phyloP scores from a whole-genome alignment of 2,888 invertebrate genomes.

The Doris montereyensis region DNA sequence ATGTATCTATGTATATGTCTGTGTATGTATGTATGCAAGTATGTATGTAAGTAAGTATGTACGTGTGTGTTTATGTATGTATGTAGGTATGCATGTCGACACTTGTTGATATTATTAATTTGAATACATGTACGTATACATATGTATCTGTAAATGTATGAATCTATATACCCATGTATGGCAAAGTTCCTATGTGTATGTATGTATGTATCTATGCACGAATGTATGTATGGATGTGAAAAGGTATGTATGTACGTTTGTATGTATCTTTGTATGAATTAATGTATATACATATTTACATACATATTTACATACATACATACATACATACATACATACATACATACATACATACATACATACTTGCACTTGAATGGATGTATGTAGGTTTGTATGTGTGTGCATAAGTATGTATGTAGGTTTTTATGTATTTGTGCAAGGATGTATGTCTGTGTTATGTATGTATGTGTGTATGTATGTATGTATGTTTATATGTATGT shows the following conservation, averaged over 20 bases:
- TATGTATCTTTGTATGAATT: neutral
- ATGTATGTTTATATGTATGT: neutral
- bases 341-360: neutral
- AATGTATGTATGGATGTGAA: neutral
- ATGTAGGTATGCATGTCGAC: too few species aligned
- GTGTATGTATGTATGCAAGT: too few species aligned
- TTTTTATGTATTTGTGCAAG: neutral
- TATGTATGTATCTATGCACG: too few species aligned
- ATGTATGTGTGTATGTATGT: neutral
- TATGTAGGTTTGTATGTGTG: neutral
- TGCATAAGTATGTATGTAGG: neutral
- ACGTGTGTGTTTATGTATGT: too few species aligned
- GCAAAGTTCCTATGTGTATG: too few species aligned
- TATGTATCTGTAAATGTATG: too few species aligned
- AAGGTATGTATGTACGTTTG: neutral
- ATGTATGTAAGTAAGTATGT: too few species aligned
- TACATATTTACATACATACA: neutral
- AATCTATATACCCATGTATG: too few species aligned
- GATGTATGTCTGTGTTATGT: constrained; percentile 4
- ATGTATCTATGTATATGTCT: too few species aligned
- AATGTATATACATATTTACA: neutral
- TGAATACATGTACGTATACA: too few species aligned
- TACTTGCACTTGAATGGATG: neutral
- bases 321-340: neutral
- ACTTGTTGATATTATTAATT: too few species aligned